These are phyloP conservation scores for Zootermopsis nevadensis DNA, from an alignment of 2,888 invertebrate species.

Conservation along the genomic window DNA sequence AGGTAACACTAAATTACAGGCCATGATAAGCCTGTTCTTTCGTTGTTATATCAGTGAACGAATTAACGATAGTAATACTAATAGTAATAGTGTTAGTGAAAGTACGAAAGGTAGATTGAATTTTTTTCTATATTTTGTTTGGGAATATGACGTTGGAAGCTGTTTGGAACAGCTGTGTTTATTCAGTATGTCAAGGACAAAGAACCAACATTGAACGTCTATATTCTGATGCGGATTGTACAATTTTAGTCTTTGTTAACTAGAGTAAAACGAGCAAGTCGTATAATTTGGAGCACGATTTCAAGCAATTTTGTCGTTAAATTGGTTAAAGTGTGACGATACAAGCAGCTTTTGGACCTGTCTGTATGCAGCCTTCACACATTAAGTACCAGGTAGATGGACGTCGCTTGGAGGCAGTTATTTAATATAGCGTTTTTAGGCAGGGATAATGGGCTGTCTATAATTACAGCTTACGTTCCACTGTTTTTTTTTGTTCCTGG, in stretches of 20 bases:
- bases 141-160: too few relatives aligned
- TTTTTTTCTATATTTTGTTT: too few relatives aligned
- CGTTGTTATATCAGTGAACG: too few relatives aligned
- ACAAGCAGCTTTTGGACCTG: not conserved
- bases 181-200: too few relatives aligned
- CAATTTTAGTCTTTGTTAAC: not conserved
- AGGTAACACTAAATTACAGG: too few relatives aligned
- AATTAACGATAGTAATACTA: too few relatives aligned
- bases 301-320: not conserved
- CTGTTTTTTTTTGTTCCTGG: constrained; percentile 3
- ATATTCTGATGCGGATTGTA: too few relatives aligned
- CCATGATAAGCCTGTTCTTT: too few relatives aligned
- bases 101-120: too few relatives aligned
- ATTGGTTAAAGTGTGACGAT: not conserved
- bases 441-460: not conserved
- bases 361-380: not conserved
- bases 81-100: too few relatives aligned
- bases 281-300: not conserved
- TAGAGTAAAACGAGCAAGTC: not conserved
- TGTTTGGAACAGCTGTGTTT: too few relatives aligned
- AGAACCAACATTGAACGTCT: too few relatives aligned
- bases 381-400: not conserved
- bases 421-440: constrained; percentile 22
- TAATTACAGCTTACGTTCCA: constrained; percentile 13
- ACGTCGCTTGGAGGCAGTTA: constrained; percentile 11